phyloP scores from a whole-genome alignment of 2,113 vertebrate species.

The Podocnemis expansa region DNA sequence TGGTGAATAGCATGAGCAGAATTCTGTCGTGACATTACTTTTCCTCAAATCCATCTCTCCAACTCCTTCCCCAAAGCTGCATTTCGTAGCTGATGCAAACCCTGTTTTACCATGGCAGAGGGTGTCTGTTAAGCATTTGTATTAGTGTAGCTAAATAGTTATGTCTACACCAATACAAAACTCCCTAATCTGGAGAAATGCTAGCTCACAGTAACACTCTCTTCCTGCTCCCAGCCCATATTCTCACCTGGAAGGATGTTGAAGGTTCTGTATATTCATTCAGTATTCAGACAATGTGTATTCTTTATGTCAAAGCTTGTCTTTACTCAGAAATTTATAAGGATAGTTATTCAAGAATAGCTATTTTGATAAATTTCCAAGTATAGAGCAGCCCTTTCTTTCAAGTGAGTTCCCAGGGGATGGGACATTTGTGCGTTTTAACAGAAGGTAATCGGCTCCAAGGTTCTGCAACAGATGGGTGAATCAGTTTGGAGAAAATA shows the following conservation, averaged over 20 bases:
- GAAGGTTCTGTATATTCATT: neutral
- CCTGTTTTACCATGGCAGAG: rapidly evolving
- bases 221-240: neutral
- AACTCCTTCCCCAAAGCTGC: neutral
- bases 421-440: neutral
- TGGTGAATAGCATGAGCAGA: neutral
- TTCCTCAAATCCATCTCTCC: neutral
- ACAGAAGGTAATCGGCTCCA: neutral
- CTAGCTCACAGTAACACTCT: neutral
- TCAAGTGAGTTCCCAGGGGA: neutral
- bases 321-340: neutral
- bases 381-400: neutral
- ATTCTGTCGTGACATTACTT: neutral
- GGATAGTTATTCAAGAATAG: neutral
- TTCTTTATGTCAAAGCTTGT: neutral
- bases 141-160: neutral
- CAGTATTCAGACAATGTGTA: neutral
- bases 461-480: neutral
- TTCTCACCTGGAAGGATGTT: neutral
- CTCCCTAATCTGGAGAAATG: neutral
- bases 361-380: neutral
- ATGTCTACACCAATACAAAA: neutral
- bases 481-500: neutral
- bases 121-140: rapidly evolving
- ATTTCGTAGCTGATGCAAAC: neutral